Evolutionary conservation across 2,888 invertebrate species (phyloP), one percentile per base, ranked within the genome.

Genomic region (Melinaea menophilus): DNA sequence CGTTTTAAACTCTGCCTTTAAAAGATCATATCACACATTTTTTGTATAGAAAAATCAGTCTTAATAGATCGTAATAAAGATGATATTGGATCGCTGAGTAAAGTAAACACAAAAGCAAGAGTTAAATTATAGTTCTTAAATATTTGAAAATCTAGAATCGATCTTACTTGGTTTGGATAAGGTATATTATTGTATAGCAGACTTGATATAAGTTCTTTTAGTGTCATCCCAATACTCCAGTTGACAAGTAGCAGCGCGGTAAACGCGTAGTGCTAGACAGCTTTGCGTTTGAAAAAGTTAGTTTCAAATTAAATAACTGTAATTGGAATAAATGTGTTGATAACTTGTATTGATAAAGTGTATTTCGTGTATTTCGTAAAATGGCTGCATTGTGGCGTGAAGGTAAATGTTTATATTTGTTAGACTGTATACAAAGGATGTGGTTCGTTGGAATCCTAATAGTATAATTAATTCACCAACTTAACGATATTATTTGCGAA

Each of bases 241-340:
- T 55, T 63, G 64, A 62, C 64, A 67, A 71, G 68, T 73, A 86
- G 87, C 86, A 68, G 77, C 83, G 86, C 87, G 87, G 80, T 82
- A 84, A 78, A 72, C 77, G 80, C 80, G 73, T 33, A 64, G 72
- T 59, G 75, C 33, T 34, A 61, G 71, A 78, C 68, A 71, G 79
- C 51, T 58, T 68, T 66, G 64, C 61, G 45, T 22, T 7, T 55
- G 4, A 46, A 56, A 65, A 62, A 55, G 41, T 60, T 59, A 59
- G 31, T 56, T 57, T 41, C 1, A 37, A 61, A 59, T 33, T 45
- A 34, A 51, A 61, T 60, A 35, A 34, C 47, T 61, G 35, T 45
- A 57, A 35, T 34, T 37, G 37, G 37, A 34, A 13, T n/a, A 35
- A 56, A 22, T 61, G 55, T 58, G 55, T 22, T 22, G 57, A 48